These are phyloP conservation scores for Enteromius trimaculatus DNA, from an alignment of 2,797 vertebrate genomes.

Conservation along the genomic window DNA sequence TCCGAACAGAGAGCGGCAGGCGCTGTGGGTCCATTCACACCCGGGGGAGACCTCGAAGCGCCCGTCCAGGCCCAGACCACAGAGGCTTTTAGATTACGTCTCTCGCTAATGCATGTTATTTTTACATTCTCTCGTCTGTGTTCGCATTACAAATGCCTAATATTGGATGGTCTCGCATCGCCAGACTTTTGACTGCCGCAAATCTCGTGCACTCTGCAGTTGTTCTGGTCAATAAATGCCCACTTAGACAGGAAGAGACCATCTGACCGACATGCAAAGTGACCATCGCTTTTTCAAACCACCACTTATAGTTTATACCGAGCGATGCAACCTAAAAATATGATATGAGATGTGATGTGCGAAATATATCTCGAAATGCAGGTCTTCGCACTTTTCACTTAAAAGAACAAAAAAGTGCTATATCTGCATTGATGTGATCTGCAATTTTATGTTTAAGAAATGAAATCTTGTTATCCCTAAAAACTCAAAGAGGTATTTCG, in stretches of 20 bases:
- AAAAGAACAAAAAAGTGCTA: not conserved
- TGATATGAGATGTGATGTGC: not conserved
- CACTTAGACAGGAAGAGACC: constrained; percentile 13
- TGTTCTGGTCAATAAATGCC: constrained; percentile 27
- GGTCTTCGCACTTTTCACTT: not conserved
- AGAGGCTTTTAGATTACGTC: constrained; percentile 16
- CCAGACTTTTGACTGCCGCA: not conserved
- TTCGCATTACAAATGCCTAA: constrained; percentile 9
- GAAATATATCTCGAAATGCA: not conserved
- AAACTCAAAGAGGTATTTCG: not conserved
- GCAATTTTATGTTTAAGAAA: not conserved
- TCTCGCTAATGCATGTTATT: constrained; percentile 31
- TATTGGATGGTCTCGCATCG: not conserved
- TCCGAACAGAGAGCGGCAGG: constrained; percentile 7
- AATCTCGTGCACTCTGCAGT: not conserved
- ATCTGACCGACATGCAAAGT: constrained; percentile 12
- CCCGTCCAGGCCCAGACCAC: not conserved
- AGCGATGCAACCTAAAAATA: constrained; percentile 10
- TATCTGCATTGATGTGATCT: not conserved
- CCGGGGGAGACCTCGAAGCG: not conserved
- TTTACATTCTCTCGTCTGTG: not conserved
- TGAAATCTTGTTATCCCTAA: not conserved
- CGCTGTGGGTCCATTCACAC: not conserved
- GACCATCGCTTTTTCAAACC: not conserved
- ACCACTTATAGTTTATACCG: not conserved